Evolutionary conservation across 37 sponge, comb jelly and placozoan species (phyloP), one percentile per base, ranked within the genome.

Genomic region (Petrosia ficiformis): DNA sequence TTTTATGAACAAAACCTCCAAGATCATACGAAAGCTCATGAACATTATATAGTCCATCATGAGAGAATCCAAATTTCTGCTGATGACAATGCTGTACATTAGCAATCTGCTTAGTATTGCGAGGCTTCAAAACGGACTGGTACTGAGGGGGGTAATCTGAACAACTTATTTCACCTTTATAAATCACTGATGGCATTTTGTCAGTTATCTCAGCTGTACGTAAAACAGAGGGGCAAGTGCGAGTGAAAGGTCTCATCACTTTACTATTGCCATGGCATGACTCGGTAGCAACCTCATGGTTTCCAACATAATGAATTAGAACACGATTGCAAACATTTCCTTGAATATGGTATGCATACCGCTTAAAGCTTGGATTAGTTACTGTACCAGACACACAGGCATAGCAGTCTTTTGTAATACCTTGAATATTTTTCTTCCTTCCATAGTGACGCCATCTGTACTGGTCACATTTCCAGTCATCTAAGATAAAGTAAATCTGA

Each of bases 1-100:
- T 76, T 21, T 34, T 42, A 40, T 70, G 39, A 16, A 84, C 73
- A 44, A 84, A 84, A 33, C 67, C 67, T 1, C 72, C 65, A 31
- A 63, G 16, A 40, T 84, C 85, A 56, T 75, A 78, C 14, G 85
- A 65, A 30, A 84, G 70, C 42, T 84, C 79, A 63, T 84, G 85
- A 8, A 84, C 54, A 68, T 84, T 77, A 72, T 77, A 84, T 3
- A 84, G 69, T 39, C 71, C 54, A 72, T 84, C 85, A 58, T 75
- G 76, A 39, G 79, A 67, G 22, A 77, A 6, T 34, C 78, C 37
- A 39, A 42, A 34, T 73, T 71, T 25, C 48, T 77, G 57, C 19
- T 33, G 54, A 22, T 22, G 3, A 28, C 4, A 68, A 63, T 69
- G 43, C 42, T 70, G 71, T 2, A 68, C 31, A 57, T 84, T 84